Evolutionary conservation across 1,140 invertebrate species (phyloP).

Genomic region (Pachyrhynchus sulphureomaculatus): DNA sequence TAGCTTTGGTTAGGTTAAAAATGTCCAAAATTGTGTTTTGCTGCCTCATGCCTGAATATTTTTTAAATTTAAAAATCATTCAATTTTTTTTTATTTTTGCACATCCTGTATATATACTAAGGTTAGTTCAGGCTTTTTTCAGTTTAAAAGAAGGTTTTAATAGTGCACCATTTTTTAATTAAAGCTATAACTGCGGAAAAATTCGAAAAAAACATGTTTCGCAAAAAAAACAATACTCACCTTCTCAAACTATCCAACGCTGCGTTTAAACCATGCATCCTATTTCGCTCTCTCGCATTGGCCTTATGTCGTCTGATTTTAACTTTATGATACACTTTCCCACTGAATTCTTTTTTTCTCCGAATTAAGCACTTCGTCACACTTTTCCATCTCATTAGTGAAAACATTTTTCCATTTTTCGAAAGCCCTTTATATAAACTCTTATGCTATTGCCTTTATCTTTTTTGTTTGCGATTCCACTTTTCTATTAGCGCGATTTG

Average conservation of each 20-base stretch:
- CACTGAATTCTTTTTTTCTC: slow-evolving; percentile 22
- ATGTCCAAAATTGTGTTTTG: no score
- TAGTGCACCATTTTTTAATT: no score
- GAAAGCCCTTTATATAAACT: slow-evolving; percentile 31
- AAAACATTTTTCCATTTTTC: slow-evolving; percentile 27
- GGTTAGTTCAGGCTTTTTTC: no score
- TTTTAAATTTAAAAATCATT: no score
- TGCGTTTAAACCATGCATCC: slow-evolving; percentile 67
- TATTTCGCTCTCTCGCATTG: slow-evolving; percentile 62
- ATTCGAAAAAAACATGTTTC: not conserved
- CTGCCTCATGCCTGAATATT: no score
- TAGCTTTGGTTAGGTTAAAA: no score
- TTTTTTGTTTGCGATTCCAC: slow-evolving; percentile 37
- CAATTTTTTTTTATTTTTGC: no score
- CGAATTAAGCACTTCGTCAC: slow-evolving; percentile 14
- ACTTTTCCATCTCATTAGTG: slow-evolving; percentile 26
- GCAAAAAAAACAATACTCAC: slow-evolving; percentile 45
- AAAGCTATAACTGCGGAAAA: not conserved
- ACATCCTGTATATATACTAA: no score
- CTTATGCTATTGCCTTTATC: slow-evolving; percentile 18
- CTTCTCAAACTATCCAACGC: slow-evolving; percentile 62
- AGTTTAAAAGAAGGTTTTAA: no score
- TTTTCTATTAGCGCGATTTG: slow-evolving; percentile 27
- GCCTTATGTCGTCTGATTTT: slow-evolving; percentile 58
- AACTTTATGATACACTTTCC: slow-evolving; percentile 37